Base-by-base conservation (phyloP, 2,797 vertebrate genomes). In the Protonibea diacanthus region DNA sequence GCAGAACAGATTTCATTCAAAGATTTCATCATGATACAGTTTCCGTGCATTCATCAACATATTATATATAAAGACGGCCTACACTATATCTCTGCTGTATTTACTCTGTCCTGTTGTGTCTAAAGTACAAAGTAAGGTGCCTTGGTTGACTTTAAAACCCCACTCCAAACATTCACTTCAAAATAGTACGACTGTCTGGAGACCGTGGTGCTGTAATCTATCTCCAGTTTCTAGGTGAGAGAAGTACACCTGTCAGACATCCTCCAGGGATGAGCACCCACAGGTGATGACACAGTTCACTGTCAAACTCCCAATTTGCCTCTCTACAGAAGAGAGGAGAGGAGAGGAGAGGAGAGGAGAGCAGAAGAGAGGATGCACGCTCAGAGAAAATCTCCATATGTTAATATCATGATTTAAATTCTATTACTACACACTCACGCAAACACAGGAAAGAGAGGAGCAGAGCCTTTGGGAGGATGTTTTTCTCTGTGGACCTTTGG, bases 371-470 rank as follows among this genome's bases (percentile, higher is more conserved):
- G 9, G 33, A 62, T 76, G 42, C 44, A 68, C 52, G 62, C 84
- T 29, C 74, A 81, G 80, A 42, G 38, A 44, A 82, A 78, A 81
- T 89, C 21, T 81, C 47, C 48, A 79, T 78, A 74, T 88, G 60
- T 53, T 76, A 80, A 85, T 89, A 33, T 40, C 20, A 49, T 21
- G 23, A 82, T 87, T 66, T 45, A 27, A 70, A 84, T 81, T 81
- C 9, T 64, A 47, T 62, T 74, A 65, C 7, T 33, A n/a, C 40
- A 65, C 25, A 23, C 47, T 58, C 40, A 23, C 17, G 57, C 27
- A 74, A 69, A 61, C 58, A 78, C 44, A 64, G 56, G 63, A n/a
- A 61, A 20, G 18, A 81, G 52, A 55, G 33, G 11, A 44, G 48
- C 49, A 25, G 67, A 65, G 56, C 51, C 66, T 55, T 55, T 44